Percentiles rank a stretch among this genome's conserved stretches.
These are phyloP conservation scores for Battus philenor DNA, from an alignment of 1,140 invertebrate species.

Conservation along the genomic window DNA sequence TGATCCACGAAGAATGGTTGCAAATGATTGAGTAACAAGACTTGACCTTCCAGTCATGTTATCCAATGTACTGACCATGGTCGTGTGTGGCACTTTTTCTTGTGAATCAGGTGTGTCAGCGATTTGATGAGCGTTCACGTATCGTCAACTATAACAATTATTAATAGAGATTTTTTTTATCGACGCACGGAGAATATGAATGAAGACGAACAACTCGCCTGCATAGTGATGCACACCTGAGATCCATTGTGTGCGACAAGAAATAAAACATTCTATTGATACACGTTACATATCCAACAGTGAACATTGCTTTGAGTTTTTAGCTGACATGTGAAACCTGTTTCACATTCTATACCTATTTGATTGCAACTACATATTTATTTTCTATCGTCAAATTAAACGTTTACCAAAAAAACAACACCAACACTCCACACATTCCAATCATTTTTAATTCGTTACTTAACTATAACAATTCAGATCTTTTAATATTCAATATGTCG, in stretches of 20 bases:
- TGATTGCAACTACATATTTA: no score
- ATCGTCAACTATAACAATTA: neutral
- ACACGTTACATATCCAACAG: no score
- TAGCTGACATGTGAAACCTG: no score
- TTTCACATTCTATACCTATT: no score
- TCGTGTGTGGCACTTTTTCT: constrained; percentile 1
- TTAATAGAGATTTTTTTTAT: constrained; percentile 2
- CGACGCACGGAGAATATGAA: neutral
- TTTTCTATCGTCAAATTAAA: no score
- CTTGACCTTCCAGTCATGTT: constrained; percentile 10
- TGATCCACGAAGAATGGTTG: constrained; percentile 2
- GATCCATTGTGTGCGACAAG: neutral
- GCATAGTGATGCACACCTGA: neutral
- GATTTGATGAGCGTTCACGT: neutral
- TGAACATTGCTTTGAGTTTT: no score
- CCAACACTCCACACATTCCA: no score
- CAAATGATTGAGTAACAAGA: constrained; percentile 12
- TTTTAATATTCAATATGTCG: no score
- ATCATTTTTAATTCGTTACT: no score
- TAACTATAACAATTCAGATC: no score
- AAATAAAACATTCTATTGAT: neutral
- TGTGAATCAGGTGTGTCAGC: neutral
- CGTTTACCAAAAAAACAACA: no score
- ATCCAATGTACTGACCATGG: neutral
- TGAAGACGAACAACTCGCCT: neutral